A percentile compares a stretch with the other conserved stretches of the same genome.
phyloP scores from a whole-genome alignment of 1,140 invertebrate genomes.

The Phthorimaea operculella region DNA sequence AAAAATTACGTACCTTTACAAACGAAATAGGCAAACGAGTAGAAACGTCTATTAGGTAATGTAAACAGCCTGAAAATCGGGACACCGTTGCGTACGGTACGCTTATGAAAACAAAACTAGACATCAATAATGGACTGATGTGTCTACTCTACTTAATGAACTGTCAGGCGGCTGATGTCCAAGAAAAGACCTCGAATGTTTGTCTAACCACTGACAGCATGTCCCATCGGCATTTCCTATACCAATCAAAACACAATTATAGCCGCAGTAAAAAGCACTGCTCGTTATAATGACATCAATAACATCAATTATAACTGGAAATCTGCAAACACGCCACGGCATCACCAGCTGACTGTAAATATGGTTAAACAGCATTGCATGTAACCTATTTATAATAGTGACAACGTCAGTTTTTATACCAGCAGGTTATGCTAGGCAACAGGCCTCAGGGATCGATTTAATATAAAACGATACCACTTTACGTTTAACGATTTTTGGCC shows the following conservation, averaged over 20 bases:
- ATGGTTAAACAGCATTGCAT: constrained; percentile 27
- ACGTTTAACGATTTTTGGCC: no score
- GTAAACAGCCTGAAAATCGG: no score
- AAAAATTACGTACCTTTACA: no score
- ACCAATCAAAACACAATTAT: not conserved
- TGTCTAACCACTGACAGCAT: not conserved
- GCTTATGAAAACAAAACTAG: no score
- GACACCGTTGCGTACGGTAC: no score
- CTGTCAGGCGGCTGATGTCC: no score
- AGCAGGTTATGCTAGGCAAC: not conserved
- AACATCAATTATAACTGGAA: constrained; percentile 19
- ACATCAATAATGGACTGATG: no score
- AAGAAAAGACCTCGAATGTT: not conserved
- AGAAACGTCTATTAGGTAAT: no score
- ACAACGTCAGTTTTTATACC: constrained; percentile 9
- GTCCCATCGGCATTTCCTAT: not conserved
- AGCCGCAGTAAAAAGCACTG: not conserved
- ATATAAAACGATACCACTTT: no score
- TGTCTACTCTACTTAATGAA: no score
- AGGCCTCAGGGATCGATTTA: no score
- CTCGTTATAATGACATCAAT: constrained; percentile 6
- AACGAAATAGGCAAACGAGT: no score
- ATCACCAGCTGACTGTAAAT: constrained; percentile 34
- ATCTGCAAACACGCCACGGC: constrained; percentile 25
- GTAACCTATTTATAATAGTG: constrained; percentile 32